Conservation (phyloP, 2,797 vertebrate genomes). For the Novumbra hubbsi region DNA sequence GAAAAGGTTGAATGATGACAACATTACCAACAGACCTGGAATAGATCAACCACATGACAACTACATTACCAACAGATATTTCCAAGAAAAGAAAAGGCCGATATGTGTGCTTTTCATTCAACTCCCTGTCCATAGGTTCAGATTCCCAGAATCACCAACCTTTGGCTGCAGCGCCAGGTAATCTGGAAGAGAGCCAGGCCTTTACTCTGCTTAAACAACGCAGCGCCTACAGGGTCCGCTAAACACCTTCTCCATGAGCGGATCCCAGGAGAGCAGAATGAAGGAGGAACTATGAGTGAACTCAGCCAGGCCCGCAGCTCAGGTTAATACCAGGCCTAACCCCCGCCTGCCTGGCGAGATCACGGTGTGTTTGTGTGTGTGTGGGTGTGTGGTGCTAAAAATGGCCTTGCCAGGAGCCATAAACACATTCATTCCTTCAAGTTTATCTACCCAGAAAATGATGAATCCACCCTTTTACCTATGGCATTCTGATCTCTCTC, state of each 20-base stretch:
- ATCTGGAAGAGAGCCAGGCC: slow-evolving; percentile 73
- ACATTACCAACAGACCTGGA: slow-evolving; percentile 23
- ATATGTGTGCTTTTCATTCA: not conserved
- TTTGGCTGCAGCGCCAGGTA: slow-evolving; percentile 67
- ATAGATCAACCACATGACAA: slow-evolving; percentile 4
- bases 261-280: slow-evolving; percentile 66
- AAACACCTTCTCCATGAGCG: slow-evolving; percentile 73
- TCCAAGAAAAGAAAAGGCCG: too few species aligned
- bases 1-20: slow-evolving; percentile 19
- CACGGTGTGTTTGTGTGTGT: slow-evolving; percentile 29
- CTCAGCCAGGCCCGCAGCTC: slow-evolving; percentile 80
- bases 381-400: slow-evolving; percentile 8
- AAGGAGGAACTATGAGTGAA: slow-evolving; percentile 49
- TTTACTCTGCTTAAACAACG: slow-evolving; percentile 74
- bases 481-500: slow-evolving; percentile 51
- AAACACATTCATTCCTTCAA: slow-evolving; percentile 74
- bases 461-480: slow-evolving; percentile 64
- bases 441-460: slow-evolving; percentile 79
- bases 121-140: slow-evolving; percentile 8
- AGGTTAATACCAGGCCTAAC: slow-evolving; percentile 73
- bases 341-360: slow-evolving; percentile 68
- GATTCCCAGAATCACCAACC: slow-evolving; percentile 26
- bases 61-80: too few species aligned
- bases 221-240: slow-evolving; percentile 71
- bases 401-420: slow-evolving; percentile 76